Evolutionary conservation across 2,113 vertebrate species (phyloP), one percentile per base, ranked within the genome.

Genomic region (Lethenteron camtschaticum): DNA sequence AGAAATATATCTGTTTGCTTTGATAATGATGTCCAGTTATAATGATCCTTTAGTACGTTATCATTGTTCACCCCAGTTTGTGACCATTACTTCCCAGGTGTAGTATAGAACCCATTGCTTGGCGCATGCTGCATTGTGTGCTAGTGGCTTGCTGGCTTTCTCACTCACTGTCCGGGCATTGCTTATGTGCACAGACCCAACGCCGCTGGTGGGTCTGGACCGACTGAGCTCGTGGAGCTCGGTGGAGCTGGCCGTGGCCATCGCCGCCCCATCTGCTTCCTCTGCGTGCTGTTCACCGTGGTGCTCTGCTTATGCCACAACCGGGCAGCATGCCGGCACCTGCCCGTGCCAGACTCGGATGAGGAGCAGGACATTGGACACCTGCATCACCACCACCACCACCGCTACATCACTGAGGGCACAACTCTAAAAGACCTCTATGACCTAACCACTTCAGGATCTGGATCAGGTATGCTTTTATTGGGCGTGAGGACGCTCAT

Each of bases 341-440:
- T 66, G 24, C 63, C 63, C 24, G 63, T 66, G 63, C 63, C 63
- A 66, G 63, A 66, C 63, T 66, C 63, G n/a, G 63, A 66, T 66
- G 63, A 66, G 10, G 63, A 66, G 63, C 63, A 66, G 63, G 24
- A n/a, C 63, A 66, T 66, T 66, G 63, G 63, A 8, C 63, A 66
- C 24, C 63, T 16, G n/a, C 63, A 66, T 66, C 63, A 66, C 63
- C 63, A 66, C 63, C 63, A 66, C 24, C 63, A 66, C 24, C 63
- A 66, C 24, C 63, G 24, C 63, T 99, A 95, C 74, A 91, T 99
- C 77, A 89, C 86, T 0, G 89, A 91, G 63, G 92, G 94, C 66
- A 90, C 90, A 60, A 99, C 94, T 0, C 81, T 99, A 70, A 96
- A 96, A 79, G 90, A 99, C 79, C 83, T 99, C 81, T 99, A 95